A percentile compares a stretch with the other conserved stretches of the same genome.
phyloP scores from a whole-genome alignment of 1,140 invertebrate species.

The Hyles euphorbiae region DNA sequence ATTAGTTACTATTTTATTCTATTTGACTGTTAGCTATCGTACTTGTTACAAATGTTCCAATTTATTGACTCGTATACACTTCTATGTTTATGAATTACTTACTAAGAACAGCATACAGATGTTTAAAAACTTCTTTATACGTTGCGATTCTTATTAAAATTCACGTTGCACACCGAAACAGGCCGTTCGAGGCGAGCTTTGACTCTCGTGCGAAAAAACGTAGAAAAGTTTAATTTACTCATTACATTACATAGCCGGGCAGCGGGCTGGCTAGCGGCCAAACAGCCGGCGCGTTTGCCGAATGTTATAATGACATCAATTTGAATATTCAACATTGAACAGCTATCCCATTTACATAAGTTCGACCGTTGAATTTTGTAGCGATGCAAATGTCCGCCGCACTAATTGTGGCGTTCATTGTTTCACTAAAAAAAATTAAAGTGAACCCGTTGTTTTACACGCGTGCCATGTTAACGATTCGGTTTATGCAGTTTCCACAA shows the following conservation, averaged over 20 bases:
- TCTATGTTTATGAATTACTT: too few species aligned
- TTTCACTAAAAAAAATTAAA: slow-evolving; percentile 21
- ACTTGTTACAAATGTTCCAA: too few species aligned
- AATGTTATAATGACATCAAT: slow-evolving; percentile 75
- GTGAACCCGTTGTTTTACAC: neutral
- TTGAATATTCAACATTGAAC: slow-evolving; percentile 74
- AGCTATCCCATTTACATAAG: slow-evolving; percentile 71
- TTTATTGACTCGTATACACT: too few species aligned
- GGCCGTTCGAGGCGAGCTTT: slow-evolving; percentile 21
- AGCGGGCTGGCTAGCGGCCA: slow-evolving; percentile 62
- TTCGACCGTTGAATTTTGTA: slow-evolving; percentile 69
- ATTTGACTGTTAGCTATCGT: too few species aligned
- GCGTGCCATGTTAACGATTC: too few species aligned
- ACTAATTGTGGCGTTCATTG: slow-evolving; percentile 53
- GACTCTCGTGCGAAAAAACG: slow-evolving; percentile 39
- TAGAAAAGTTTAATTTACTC: slow-evolving; percentile 58
- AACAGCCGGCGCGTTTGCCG: slow-evolving; percentile 58
- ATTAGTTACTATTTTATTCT: too few species aligned
- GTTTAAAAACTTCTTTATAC: neutral
- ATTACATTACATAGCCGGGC: slow-evolving; percentile 52
- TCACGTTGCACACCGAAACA: slow-evolving; percentile 9
- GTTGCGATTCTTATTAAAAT: slow-evolving; percentile 14
- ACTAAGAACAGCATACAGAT: too few species aligned
- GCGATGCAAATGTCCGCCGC: slow-evolving; percentile 51
- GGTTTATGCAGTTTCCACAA: too few species aligned